Evolutionary conservation across 2,888 invertebrate genomes (phyloP).

Genomic region (Melanargia galathea): DNA sequence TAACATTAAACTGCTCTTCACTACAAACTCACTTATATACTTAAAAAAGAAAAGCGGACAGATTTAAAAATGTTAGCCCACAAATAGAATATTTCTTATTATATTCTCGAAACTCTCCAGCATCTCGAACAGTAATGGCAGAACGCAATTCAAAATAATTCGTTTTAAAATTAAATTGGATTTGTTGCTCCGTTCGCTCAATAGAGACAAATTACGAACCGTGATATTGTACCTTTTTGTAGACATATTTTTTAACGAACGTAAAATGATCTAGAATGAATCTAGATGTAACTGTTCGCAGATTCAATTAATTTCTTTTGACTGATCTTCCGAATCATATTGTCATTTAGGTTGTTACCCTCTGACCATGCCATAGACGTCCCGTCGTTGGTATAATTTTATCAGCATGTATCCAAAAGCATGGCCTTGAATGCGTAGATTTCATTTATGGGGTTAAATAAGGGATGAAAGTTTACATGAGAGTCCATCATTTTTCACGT

Average conservation of each 20-base stretch:
- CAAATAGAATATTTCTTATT: not conserved
- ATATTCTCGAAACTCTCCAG: too few species aligned
- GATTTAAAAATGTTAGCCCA: not conserved
- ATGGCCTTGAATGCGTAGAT: too few species aligned
- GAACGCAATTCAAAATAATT: not conserved
- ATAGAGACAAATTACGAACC: conserved; percentile 2
- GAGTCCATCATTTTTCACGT: too few species aligned
- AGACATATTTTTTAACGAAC: not conserved
- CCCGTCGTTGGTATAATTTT: too few species aligned
- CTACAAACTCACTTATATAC: too few species aligned
- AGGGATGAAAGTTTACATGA: too few species aligned
- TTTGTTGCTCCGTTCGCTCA: not conserved
- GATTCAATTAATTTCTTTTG: not conserved
- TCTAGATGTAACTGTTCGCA: not conserved
- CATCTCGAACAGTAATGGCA: not conserved
- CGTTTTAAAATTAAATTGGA: not conserved
- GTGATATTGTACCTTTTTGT: not conserved
- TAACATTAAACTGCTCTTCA: not conserved
- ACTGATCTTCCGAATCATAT: not conserved
- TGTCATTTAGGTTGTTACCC: not conserved
- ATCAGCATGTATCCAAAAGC: too few species aligned
- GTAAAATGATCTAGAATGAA: not conserved
- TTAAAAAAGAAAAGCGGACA: not conserved
- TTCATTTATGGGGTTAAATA: too few species aligned
- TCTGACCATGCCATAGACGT: not conserved